Evolutionary conservation across 2,888 invertebrate genomes (phyloP).

Genomic region (Rhagonycha lutea): DNA sequence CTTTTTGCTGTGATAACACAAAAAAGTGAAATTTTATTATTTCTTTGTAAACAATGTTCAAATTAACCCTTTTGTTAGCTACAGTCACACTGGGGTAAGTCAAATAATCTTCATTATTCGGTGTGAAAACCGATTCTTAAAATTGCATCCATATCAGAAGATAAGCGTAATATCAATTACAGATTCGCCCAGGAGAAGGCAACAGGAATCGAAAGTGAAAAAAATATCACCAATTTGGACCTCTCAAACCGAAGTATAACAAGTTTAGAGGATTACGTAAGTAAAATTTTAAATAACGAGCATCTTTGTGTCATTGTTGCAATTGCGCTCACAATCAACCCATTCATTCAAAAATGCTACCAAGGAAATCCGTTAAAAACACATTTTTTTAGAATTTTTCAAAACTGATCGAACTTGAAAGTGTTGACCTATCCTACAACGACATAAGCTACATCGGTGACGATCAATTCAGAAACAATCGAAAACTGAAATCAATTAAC

Average conservation of each 20-base stretch:
- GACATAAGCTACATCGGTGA: constrained; percentile 55
- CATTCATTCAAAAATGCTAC: background rate
- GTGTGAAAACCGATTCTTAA: background rate
- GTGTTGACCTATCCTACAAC: constrained; percentile 51
- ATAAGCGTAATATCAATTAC: background rate
- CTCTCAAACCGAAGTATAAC: constrained; percentile 13
- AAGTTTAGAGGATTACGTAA: constrained; percentile 14
- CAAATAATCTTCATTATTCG: background rate
- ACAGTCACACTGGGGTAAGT: constrained; percentile 17
- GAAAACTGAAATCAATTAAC: constrained; percentile 55
- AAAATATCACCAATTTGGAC: constrained; percentile 7
- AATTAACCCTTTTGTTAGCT: constrained; percentile 1
- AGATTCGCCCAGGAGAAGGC: constrained; percentile 4
- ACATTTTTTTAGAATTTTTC: constrained; percentile 46
- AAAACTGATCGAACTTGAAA: constrained; percentile 44
- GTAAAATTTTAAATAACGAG: constrained; percentile 3
- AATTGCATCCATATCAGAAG: background rate
- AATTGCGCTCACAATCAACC: background rate
- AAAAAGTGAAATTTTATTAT: background rate
- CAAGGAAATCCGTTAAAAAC: background rate
- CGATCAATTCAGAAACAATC: constrained; percentile 53
- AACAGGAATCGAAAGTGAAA: background rate
- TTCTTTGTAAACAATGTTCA: constrained; percentile 9
- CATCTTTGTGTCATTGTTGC: background rate
- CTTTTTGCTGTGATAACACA: background rate